Base-by-base conservation (phyloP, 2,888 invertebrate genomes). In the Agonopterix alstromeriana region DNA sequence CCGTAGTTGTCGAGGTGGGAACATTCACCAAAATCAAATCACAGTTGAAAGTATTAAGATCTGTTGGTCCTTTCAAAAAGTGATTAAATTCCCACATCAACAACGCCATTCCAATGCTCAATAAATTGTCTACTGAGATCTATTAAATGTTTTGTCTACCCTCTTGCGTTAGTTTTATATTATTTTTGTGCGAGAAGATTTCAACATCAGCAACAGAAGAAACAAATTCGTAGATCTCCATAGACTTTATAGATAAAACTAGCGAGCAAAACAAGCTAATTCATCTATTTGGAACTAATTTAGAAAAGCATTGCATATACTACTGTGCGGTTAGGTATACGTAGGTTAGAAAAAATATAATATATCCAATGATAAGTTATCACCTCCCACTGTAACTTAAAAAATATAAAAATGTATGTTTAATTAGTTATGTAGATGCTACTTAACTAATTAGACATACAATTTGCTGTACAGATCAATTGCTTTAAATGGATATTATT, bases 71-170 rank as follows among this genome's bases (percentile, higher is more conserved):
- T 40, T 10, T 43, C 8, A n/a, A 27, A 17, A 46, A 4, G 48
- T 55, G 55, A 27, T 27, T 5, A 27, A 27, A 27, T 77, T 73
- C 82, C 79, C 59, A 70, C 46, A 53, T 52, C 55, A 60, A 77
- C 85, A 84, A 77, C 70, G 46, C 35, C 50, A 46, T 63, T 84
- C 86, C 70, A 85, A 87, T 86, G 86, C 86, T 85, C 86, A 87
- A 85, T 40, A 45, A 45, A 12, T 35, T 27, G 7, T 27, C 45
- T 45, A 45, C 27, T 17, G 12, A 27, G 45, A 12, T 12, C 45
- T 12, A 12, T 42, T 10, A 12, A 12, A 38, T n/a, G 3, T 38
- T 42, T 27, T 3, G 27, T 27, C 27, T 27, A 27, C 27, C 5
- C 3, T 27, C 27, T 27, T 27, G 27, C 7, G 5, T 27, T 7